These are phyloP conservation scores for Machimus atricapillus DNA, from an alignment of 2,888 invertebrate species.

Conservation along the genomic window DNA sequence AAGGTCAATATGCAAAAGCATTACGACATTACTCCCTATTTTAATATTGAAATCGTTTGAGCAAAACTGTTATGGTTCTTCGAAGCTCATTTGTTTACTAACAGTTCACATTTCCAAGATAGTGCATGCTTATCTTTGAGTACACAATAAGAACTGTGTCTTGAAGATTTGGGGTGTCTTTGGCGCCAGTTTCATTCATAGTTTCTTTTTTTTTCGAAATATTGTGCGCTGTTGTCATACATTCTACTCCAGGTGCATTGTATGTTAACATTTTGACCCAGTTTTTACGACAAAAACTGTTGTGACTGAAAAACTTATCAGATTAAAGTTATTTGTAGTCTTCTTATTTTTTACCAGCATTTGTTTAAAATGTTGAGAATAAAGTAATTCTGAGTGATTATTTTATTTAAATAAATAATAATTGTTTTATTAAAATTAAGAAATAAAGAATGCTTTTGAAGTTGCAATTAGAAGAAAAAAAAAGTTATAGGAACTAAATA, in stretches of 20 bases:
- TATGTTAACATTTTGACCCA: neutral
- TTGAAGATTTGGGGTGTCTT: neutral
- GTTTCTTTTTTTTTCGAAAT: neutral
- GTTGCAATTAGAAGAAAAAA: no score
- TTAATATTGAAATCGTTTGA: neutral
- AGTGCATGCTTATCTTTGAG: neutral
- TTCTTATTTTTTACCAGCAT: no score
- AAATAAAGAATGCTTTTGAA: no score
- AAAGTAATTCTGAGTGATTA: neutral
- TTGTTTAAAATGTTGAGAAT: neutral
- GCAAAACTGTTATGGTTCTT: neutral
- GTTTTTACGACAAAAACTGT: neutral
- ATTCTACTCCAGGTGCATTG: neutral
- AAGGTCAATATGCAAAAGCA: neutral
- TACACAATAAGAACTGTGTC: neutral
- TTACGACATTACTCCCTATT: neutral
- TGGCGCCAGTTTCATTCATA: neutral
- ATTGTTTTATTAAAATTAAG: no score
- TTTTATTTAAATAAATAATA: no score
- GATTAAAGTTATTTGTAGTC: neutral
- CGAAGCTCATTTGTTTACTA: neutral
- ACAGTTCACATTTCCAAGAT: neutral
- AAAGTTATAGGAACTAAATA: no score
- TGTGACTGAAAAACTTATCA: neutral
- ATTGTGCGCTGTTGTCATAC: neutral